Conservation (phyloP, 2,797 vertebrate species). For the Craterocephalus amniculus region DNA sequence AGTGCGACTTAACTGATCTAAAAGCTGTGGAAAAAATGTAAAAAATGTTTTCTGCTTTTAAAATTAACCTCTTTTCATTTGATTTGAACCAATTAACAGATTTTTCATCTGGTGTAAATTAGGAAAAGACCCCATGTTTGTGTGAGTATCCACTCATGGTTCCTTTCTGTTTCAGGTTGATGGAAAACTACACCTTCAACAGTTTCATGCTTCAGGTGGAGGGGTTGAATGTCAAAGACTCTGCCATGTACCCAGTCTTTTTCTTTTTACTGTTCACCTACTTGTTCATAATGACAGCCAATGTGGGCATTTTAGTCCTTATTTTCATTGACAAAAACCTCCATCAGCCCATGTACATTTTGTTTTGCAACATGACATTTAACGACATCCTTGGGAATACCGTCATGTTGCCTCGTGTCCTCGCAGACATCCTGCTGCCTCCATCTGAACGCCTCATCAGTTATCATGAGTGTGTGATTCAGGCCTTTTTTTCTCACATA, state of each 20-base stretch:
- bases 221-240: neutral
- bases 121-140: no score
- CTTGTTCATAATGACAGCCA: neutral
- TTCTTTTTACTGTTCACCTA: neutral
- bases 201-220: slow-evolving; percentile 1
- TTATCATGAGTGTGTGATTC: no score
- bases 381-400: slow-evolving; percentile 76
- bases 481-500: slow-evolving; percentile 81
- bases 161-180: neutral
- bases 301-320: neutral
- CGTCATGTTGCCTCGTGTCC: slow-evolving; percentile 74
- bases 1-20: no score
- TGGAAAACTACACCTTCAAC: slow-evolving; percentile 9
- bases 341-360: slow-evolving; percentile 69
- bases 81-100: no score
- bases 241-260: neutral
- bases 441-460: slow-evolving; percentile 77
- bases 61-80: no score
- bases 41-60: no score
- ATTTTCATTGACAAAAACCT: neutral
- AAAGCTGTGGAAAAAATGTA: no score
- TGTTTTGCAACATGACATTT: slow-evolving; percentile 80
- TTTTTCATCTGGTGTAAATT: no score
- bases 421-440: slow-evolving; percentile 73
- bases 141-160: no score